Percentiles rank a stretch among this genome's conserved stretches.
These are phyloP conservation scores for Australoheros facetus DNA, from an alignment of 2,797 vertebrate genomes.

Conservation along the genomic window DNA sequence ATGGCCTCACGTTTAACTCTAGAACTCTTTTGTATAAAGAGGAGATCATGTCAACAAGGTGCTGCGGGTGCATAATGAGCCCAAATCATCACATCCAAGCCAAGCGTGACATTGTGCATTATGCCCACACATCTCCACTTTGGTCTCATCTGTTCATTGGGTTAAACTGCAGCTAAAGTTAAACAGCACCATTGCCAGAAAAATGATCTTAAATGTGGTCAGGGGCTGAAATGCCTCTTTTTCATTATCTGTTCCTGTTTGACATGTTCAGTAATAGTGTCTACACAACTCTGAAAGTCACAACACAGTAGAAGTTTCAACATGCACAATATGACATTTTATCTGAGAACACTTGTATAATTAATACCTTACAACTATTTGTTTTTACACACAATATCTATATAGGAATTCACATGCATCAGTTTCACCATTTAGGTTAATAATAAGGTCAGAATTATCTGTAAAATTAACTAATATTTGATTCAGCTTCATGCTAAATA, in stretches of 20 bases:
- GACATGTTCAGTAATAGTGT: neutral
- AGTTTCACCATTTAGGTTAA: neutral
- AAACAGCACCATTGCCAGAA: slow-evolving; percentile 13
- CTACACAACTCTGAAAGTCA: neutral
- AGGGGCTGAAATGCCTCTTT: slow-evolving; percentile 15
- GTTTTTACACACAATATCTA: neutral
- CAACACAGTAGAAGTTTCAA: neutral
- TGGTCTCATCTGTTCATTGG: neutral
- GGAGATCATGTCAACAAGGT: neutral
- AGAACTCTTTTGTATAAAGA: neutral
- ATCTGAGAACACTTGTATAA: neutral
- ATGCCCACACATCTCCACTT: neutral
- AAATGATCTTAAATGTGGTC: neutral
- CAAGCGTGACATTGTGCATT: neutral
- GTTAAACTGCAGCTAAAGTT: neutral
- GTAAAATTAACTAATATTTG: neutral
- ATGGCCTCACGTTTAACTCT: neutral
- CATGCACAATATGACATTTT: neutral
- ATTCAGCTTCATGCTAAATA: neutral
- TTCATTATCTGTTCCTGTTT: slow-evolving; percentile 13
- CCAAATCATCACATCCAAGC: neutral
- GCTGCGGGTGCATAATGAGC: neutral
- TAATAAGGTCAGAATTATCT: neutral
- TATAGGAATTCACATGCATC: neutral
- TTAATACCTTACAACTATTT: neutral